Evolutionary conservation across 2,888 invertebrate species (phyloP).

Genomic region (Chrysolina haemoptera): DNA sequence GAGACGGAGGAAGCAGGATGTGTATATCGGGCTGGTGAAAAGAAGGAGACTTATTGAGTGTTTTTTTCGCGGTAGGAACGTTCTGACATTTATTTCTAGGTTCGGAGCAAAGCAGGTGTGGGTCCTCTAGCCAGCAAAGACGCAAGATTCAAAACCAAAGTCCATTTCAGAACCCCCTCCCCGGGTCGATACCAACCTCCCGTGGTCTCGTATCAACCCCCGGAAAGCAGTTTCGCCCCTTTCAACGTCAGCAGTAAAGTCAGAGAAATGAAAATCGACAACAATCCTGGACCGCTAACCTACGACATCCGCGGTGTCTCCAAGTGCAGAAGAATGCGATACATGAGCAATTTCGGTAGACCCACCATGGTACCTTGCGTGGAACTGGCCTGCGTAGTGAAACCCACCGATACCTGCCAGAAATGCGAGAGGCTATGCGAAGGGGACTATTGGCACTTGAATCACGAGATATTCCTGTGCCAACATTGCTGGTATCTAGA

Average conservation of each 20-base stretch:
- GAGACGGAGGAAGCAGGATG: no score
- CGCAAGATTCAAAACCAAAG: conserved; percentile 57
- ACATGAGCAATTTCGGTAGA: conserved; percentile 51
- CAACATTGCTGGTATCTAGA: conserved; percentile 67
- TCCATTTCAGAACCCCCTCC: conserved; percentile 58
- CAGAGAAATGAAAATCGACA: conserved; percentile 35
- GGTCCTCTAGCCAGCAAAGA: conserved; percentile 59
- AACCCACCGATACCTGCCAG: conserved; percentile 67
- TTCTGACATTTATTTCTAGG: conserved; percentile 41
- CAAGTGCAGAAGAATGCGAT: conserved; percentile 27
- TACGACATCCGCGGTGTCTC: conserved; percentile 24
- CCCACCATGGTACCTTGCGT: conserved; percentile 68
- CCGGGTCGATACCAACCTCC: conserved; percentile 59
- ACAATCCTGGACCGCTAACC: conserved; percentile 59
- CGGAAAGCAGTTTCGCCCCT: conserved; percentile 42
- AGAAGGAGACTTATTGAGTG: no score
- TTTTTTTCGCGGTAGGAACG: no score
- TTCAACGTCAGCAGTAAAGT: conserved; percentile 54
- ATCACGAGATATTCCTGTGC: conserved; percentile 67
- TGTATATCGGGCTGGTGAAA: no score
- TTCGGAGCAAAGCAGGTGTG: conserved; percentile 61
- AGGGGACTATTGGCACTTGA: conserved; percentile 72
- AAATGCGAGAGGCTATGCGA: conserved; percentile 67
- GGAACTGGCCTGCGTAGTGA: conserved; percentile 68
- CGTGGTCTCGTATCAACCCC: conserved; percentile 43